A percentile compares a stretch with the other conserved stretches of the same genome.
Conservation (phyloP, 2,797 vertebrate genomes). For the Orestias chungarensis region DNA sequence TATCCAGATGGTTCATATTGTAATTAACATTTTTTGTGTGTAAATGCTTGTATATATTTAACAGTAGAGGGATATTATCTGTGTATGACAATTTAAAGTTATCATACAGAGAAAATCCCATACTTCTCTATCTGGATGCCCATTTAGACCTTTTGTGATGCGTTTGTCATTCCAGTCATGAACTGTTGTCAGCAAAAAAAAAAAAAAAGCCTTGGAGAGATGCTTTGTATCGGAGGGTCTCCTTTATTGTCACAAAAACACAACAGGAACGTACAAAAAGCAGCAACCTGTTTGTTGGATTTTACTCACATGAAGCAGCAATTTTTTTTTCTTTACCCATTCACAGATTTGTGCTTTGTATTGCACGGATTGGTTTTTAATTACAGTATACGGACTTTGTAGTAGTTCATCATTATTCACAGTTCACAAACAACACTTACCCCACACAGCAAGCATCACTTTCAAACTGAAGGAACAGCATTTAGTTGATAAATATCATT, state of each 20-base stretch:
- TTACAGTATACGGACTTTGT: constrained; percentile 53
- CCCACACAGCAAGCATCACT: constrained; percentile 76
- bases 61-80: too few species aligned
- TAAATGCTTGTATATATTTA: too few species aligned
- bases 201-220: constrained; percentile 17
- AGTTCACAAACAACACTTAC: constrained; percentile 79
- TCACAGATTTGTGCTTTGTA: constrained; percentile 79
- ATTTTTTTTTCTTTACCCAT: constrained; percentile 77
- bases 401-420: constrained; percentile 71
- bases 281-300: constrained; percentile 81
- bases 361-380: constrained; percentile 76
- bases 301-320: constrained; percentile 82
- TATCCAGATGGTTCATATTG: too few species aligned
- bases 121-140: background rate
- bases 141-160: background rate
- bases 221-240: constrained; percentile 75
- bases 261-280: constrained; percentile 84
- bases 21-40: too few species aligned
- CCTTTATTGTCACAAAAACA: constrained; percentile 87
- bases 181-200: constrained; percentile 12
- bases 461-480: constrained; percentile 58
- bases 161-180: background rate
- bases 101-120: background rate
- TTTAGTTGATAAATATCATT: constrained; percentile 52
- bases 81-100: background rate